A percentile compares a stretch with the other conserved stretches of the same genome.
These are phyloP conservation scores for Cephonodes hylas DNA, from an alignment of 2,888 invertebrate genomes.

Conservation along the genomic window DNA sequence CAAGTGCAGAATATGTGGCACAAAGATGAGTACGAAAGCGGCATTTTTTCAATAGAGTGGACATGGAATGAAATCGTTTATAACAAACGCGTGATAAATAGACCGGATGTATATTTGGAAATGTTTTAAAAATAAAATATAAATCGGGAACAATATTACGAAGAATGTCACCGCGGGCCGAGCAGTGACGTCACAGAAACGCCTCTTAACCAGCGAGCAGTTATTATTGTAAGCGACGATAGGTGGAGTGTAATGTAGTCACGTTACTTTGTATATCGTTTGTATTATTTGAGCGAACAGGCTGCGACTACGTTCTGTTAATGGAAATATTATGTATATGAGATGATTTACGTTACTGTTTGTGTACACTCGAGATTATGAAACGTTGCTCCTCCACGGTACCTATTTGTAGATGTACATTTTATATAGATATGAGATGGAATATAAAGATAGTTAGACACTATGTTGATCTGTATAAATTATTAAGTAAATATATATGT, in stretches of 20 bases:
- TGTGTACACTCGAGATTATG: constrained; percentile 51
- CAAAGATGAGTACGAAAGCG: no score
- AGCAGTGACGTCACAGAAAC: not conserved
- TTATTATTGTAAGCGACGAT: not conserved
- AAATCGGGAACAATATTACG: no score
- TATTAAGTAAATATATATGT: constrained; percentile 57
- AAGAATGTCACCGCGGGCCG: no score
- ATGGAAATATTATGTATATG: constrained; percentile 18
- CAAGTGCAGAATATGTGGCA: no score
- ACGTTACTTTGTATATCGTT: constrained; percentile 1
- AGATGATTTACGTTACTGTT: constrained; percentile 33
- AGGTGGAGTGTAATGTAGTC: not conserved
- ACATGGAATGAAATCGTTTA: no score
- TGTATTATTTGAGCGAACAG: constrained; percentile 14
- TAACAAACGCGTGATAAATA: no score
- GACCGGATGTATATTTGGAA: no score
- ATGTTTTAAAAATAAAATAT: no score
- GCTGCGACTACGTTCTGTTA: constrained; percentile 24
- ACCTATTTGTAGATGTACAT: constrained; percentile 53
- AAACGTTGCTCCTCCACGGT: constrained; percentile 37
- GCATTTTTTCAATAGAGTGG: no score
- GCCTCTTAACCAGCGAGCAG: not conserved
- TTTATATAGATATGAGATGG: constrained; percentile 51
- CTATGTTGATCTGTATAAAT: constrained; percentile 68
- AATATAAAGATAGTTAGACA: constrained; percentile 42